A percentile compares a stretch with the other conserved stretches of the same genome.
Conservation (phyloP, 2,113 vertebrate genomes). For the Cyprinodon tularosa region DNA sequence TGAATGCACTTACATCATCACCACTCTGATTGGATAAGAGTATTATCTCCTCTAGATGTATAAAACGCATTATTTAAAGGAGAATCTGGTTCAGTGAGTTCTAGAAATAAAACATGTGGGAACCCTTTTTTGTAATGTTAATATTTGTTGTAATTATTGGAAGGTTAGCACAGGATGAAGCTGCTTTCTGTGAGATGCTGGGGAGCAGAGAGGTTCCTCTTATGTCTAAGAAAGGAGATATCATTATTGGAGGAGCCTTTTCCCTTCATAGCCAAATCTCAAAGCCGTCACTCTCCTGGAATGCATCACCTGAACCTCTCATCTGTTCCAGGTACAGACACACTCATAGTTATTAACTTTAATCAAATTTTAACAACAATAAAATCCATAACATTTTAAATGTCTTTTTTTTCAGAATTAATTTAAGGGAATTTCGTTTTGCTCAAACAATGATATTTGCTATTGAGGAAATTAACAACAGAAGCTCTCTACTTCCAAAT, state of each 20-base stretch:
- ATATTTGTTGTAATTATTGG: constrained; percentile 38
- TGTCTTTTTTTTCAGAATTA: constrained; percentile 59
- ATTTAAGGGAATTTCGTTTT: constrained; percentile 78
- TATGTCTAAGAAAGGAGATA: constrained; percentile 70
- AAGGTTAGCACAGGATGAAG: constrained; percentile 36
- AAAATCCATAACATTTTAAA: neutral
- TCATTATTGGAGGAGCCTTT: constrained; percentile 77
- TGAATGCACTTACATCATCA: constrained; percentile 16
- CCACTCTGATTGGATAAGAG: constrained; percentile 18
- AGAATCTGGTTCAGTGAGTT: neutral
- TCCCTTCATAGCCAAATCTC: constrained; percentile 71
- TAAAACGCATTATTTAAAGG: constrained; percentile 27
- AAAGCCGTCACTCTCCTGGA: constrained; percentile 50
- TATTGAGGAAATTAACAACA: constrained; percentile 82
- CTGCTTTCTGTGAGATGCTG: constrained; percentile 59
- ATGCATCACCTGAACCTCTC: constrained; percentile 54
- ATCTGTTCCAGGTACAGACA: constrained; percentile 71
- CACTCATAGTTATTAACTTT: constrained; percentile 1
- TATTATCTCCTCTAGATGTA: constrained; percentile 14
- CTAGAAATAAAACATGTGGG: constrained; percentile 24
- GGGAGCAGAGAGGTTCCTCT: constrained; percentile 71
- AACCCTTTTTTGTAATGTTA: constrained; percentile 25
- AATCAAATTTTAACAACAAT: neutral
- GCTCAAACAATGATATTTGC: constrained; percentile 81
- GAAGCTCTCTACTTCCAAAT: constrained; percentile 72